Evolutionary conservation across 2,888 invertebrate species (phyloP).

Genomic region (Incurvaria masculella): DNA sequence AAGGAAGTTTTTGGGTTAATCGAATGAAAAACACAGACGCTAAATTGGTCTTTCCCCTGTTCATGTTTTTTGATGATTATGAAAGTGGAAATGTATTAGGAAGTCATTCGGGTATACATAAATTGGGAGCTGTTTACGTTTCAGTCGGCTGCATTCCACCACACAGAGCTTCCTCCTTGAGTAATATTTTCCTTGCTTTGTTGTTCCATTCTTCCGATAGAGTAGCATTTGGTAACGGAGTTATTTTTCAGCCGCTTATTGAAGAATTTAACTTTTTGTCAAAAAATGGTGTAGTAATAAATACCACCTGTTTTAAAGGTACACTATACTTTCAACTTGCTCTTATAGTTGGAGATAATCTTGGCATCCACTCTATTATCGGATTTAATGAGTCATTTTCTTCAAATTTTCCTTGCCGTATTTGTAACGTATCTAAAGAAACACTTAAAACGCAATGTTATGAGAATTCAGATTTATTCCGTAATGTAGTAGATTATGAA

Average conservation of each 20-base stretch:
- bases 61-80: conserved; percentile 15
- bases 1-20: neutral
- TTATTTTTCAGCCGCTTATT: neutral
- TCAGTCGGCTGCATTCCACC: conserved; percentile 14
- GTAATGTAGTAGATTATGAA: no score
- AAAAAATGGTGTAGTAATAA: neutral
- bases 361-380: neutral
- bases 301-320: neutral
- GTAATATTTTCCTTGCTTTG: conserved; percentile 9
- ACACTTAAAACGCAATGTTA: neutral
- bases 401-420: neutral
- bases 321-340: neutral
- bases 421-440: neutral
- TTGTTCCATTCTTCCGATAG: neutral
- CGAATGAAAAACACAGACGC: neutral
- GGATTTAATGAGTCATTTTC: neutral
- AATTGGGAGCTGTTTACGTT: conserved; percentile 14
- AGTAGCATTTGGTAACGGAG: neutral
- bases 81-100: conserved; percentile 15
- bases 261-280: neutral
- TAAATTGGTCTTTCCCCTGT: conserved; percentile 9
- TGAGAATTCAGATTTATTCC: neutral
- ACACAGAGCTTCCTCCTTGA: conserved; percentile 12
- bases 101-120: conserved; percentile 12
- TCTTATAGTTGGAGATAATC: neutral